These are phyloP conservation scores for Epizoanthus scotinus DNA, from an alignment of 92 coral and sea anemone species.

Conservation along the genomic window DNA sequence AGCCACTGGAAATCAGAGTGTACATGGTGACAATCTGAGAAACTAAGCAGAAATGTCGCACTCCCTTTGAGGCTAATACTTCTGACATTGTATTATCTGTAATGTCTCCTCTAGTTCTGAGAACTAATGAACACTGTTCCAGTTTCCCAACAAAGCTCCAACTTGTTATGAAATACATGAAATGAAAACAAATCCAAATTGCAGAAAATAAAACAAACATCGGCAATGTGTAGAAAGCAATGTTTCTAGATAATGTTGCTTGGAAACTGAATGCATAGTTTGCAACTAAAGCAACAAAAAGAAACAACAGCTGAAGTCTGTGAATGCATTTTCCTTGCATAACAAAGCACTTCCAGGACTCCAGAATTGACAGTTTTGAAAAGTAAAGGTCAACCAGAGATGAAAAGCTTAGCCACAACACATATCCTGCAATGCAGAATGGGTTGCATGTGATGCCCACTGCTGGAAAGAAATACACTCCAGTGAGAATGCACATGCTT, in stretches of 20 bases:
- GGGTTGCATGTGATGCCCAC: slow-evolving; percentile 87
- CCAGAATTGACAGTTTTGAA: slow-evolving; percentile 83
- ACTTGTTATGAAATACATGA: slow-evolving; percentile 83
- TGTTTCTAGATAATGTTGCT: slow-evolving; percentile 60
- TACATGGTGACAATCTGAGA: slow-evolving; percentile 85
- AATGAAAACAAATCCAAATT: slow-evolving; percentile 86
- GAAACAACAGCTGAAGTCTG: slow-evolving; percentile 62
- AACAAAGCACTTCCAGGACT: slow-evolving; percentile 85
- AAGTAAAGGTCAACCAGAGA: slow-evolving; percentile 87
- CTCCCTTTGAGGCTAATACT: slow-evolving; percentile 90
- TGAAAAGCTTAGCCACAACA: slow-evolving; percentile 75
- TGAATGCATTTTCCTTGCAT: slow-evolving; percentile 78
- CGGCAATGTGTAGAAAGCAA: slow-evolving; percentile 76
- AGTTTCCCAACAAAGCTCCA: slow-evolving; percentile 95
- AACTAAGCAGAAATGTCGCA: slow-evolving; percentile 91
- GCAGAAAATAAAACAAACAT: slow-evolving; percentile 69
- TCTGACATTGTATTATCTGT: slow-evolving; percentile 87
- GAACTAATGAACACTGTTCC: slow-evolving; percentile 82
- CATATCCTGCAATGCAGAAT: slow-evolving; percentile 81
- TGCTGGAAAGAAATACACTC: slow-evolving; percentile 89
- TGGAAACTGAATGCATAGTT: slow-evolving; percentile 72
- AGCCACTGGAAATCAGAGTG: slow-evolving; percentile 75
- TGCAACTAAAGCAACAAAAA: slow-evolving; percentile 51
- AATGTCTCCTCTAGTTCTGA: slow-evolving; percentile 76
- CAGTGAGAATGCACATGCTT: slow-evolving; percentile 68